Evolutionary conservation across 2,888 invertebrate genomes (phyloP).

Genomic region (Ennomos fuscantarius): DNA sequence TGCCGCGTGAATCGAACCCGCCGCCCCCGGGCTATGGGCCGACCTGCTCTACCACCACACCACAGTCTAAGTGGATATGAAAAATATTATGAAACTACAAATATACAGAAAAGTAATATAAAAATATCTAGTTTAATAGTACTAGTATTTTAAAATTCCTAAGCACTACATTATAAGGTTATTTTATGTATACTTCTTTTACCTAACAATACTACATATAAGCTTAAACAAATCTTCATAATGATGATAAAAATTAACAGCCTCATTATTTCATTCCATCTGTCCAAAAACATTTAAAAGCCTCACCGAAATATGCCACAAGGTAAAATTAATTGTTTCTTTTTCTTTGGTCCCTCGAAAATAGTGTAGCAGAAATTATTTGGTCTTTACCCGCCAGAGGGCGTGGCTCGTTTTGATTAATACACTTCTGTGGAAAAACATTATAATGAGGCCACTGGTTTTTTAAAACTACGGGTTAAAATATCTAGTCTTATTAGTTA

Average conservation of each 20-base stretch:
- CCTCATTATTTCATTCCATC: conserved; percentile 51
- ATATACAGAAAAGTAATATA: too few species aligned
- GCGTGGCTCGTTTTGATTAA: conserved; percentile 78
- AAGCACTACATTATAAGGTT: too few species aligned
- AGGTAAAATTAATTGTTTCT: conserved; percentile 79
- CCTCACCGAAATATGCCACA: conserved; percentile 63
- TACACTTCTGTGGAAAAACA: conserved; percentile 80
- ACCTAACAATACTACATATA: background rate
- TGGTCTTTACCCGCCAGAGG: conserved; percentile 81
- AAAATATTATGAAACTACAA: too few species aligned
- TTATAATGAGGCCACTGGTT: conserved; percentile 66
- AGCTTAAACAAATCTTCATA: conserved; percentile 18
- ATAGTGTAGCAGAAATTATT: conserved; percentile 81
- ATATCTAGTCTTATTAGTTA: conserved; percentile 11
- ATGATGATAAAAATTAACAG: conserved; percentile 34
- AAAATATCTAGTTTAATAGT: too few species aligned
- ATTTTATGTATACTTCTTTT: too few species aligned
- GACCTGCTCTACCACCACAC: too few species aligned
- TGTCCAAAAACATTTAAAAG: conserved; percentile 61
- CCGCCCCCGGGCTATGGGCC: too few species aligned
- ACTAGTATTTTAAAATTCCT: too few species aligned
- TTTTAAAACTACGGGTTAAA: conserved; percentile 39
- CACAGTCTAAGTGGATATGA: too few species aligned
- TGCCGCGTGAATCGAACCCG: too few species aligned
- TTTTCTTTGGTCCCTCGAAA: conserved; percentile 59